These are phyloP conservation scores for Notechis scutatus DNA, from an alignment of 2,113 vertebrate species.

Conservation along the genomic window DNA sequence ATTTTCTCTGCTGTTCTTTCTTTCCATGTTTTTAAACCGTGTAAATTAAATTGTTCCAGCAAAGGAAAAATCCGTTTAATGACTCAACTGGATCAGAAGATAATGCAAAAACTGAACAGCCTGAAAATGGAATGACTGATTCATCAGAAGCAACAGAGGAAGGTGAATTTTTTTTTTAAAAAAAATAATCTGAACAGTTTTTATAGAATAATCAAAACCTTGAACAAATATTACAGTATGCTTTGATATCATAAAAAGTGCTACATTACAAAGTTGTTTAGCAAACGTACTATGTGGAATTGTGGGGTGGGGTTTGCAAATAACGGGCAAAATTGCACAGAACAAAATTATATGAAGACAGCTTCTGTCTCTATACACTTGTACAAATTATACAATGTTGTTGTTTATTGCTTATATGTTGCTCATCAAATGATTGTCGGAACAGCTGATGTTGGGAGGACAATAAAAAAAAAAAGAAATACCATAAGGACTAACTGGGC, in stretches of 20 bases:
- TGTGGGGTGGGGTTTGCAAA: not conserved
- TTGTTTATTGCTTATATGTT: not conserved
- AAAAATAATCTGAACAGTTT: conserved; percentile 2
- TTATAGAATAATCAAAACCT: not conserved
- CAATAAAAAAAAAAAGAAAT: too few relatives aligned
- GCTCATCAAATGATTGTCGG: not conserved
- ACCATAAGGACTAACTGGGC: too few relatives aligned
- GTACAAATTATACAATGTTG: not conserved
- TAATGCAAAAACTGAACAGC: conserved; percentile 33
- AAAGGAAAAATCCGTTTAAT: conserved; percentile 88
- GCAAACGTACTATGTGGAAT: conserved; percentile 20
- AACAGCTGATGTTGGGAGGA: too few relatives aligned
- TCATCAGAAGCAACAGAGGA: conserved; percentile 59
- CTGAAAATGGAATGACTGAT: conserved; percentile 48
- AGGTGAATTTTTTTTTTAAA: conserved; percentile 68
- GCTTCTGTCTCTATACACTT: not conserved
- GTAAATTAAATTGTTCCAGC: conserved; percentile 60
- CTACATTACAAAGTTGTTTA: conserved; percentile 39
- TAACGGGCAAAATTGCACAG: not conserved
- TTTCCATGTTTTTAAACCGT: not conserved
- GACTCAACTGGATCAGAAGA: conserved; percentile 59
- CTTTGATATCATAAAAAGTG: not conserved
- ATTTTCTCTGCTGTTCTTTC: not conserved
- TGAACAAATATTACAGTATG: not conserved
- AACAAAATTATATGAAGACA: not conserved